phyloP scores from a whole-genome alignment of 2,797 vertebrate genomes.

The Sebastes steindachneri region DNA sequence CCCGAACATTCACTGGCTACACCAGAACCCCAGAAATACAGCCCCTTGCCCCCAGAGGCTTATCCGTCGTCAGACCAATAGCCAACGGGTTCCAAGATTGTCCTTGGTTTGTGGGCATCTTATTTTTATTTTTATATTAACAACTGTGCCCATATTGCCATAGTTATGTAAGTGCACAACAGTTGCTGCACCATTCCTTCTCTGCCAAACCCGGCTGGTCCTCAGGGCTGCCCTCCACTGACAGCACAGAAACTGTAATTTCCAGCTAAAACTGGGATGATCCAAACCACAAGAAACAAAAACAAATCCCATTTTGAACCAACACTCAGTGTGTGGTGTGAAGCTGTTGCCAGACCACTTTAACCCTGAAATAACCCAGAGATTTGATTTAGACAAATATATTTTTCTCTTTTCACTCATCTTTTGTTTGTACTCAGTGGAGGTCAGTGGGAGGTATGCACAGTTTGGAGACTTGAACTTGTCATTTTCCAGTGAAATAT shows the following conservation, averaged over 20 bases:
- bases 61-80: background rate
- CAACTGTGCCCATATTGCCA: background rate
- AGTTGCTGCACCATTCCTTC: background rate
- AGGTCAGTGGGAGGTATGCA: background rate
- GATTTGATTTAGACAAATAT: constrained; percentile 11
- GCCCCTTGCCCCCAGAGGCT: background rate
- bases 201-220: constrained; percentile 27
- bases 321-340: constrained; percentile 20
- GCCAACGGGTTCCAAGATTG: background rate
- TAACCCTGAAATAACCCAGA: constrained; percentile 24
- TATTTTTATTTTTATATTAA: background rate
- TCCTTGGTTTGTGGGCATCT: background rate
- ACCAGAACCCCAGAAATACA: background rate
- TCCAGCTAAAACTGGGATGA: constrained; percentile 44
- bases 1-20: background rate
- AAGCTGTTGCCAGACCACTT: constrained; percentile 14
- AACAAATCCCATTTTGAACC: constrained; percentile 22
- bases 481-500: background rate
- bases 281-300: constrained; percentile 20
- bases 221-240: constrained; percentile 20
- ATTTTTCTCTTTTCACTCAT: constrained; percentile 3
- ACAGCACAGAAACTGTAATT: constrained; percentile 48
- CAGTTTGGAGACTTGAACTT: background rate
- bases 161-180: background rate
- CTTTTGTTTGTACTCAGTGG: background rate